Evolutionary conservation across 2,888 invertebrate genomes (phyloP), one percentile per base, ranked within the genome.

Genomic region (Acanthosepion pharaonis): DNA sequence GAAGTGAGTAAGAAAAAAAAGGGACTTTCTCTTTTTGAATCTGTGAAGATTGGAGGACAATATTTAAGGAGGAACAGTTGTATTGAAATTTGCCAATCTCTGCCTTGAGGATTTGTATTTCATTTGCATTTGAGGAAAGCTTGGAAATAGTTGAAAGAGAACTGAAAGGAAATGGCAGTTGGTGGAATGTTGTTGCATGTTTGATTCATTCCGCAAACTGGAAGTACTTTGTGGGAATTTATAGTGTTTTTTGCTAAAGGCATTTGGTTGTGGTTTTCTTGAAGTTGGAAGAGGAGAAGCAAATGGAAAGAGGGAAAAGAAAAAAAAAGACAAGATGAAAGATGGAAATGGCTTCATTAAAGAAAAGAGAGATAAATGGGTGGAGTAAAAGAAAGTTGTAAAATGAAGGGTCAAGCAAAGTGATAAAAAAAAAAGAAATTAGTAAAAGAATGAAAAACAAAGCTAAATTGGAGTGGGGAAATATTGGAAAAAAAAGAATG

Each of bases 181-280:
- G 5, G 59, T 20, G 59, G 59, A 23, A 20, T 23, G 15, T n/a
- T n/a, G n/a, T n/a, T 78, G 15, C 33, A 3, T 78, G 78, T 78
- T 78, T 78, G 78, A 78, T 78, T 78, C 78, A 78, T 78, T 78
- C n/a, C n/a, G 18, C n/a, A 78, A 78, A n/a, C 78, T 78, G n/a
- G 78, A 78, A 78, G 78, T n/a, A 78, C 78, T 78, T 78, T 78
- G 78, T 78, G 4, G n/a, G 78, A 78, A 78, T 78, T n/a, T 78
- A 78, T n/a, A n/a, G 78, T 78, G 78, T n/a, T 78, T 78, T 78
- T 78, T 1, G n/a, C 78, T n/a, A 15, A n/a, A n/a, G 78, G n/a
- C n/a, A 78, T 78, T 78, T 78, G 78, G n/a, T n/a, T 78, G 15
- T 78, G 78, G 78, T 78, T 78, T 78, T 78, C n/a, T n/a, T 33